A percentile compares a stretch with the other conserved stretches of the same genome.
Evolutionary conservation across 2,797 vertebrate genomes (phyloP).

Genomic region (Vireo griseus): DNA sequence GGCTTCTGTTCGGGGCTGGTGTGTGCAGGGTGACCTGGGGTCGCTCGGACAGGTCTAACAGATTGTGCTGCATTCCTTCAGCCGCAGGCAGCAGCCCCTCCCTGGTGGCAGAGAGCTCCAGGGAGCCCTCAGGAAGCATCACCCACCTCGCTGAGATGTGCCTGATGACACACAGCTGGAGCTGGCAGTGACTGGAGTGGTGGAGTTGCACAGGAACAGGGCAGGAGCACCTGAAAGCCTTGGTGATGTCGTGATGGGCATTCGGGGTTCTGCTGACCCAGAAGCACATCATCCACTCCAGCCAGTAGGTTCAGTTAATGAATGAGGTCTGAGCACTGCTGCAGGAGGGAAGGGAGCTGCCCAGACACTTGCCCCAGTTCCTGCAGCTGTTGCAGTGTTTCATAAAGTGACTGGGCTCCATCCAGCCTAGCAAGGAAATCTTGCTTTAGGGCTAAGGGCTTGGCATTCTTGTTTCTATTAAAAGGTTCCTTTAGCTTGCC

Average conservation of each 20-base stretch:
- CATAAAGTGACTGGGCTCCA: not conserved
- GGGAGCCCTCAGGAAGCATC: not conserved
- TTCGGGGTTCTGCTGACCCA: not conserved
- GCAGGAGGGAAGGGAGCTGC: not conserved
- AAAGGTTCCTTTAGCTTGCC: not conserved
- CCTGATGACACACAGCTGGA: not conserved
- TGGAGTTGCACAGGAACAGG: not conserved
- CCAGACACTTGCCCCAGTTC: not conserved
- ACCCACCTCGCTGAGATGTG: fast-evolving
- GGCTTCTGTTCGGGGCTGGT: fast-evolving
- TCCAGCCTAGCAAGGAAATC: not conserved
- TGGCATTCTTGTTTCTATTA: not conserved
- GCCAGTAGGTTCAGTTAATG: not conserved
- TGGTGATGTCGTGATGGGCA: not conserved
- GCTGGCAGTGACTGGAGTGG: not conserved
- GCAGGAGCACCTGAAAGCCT: not conserved
- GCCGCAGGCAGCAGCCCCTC: not conserved
- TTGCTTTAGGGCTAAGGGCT: fast-evolving
- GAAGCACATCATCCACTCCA: not conserved
- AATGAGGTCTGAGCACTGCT: not conserved
- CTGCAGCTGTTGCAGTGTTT: not conserved
- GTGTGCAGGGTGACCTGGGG: not conserved
- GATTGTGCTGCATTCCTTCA: not conserved
- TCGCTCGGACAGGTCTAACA: not conserved
- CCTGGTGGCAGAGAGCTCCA: not conserved